phyloP scores from a whole-genome alignment of 2,888 invertebrate genomes.

The Criorhina ranunculi region DNA sequence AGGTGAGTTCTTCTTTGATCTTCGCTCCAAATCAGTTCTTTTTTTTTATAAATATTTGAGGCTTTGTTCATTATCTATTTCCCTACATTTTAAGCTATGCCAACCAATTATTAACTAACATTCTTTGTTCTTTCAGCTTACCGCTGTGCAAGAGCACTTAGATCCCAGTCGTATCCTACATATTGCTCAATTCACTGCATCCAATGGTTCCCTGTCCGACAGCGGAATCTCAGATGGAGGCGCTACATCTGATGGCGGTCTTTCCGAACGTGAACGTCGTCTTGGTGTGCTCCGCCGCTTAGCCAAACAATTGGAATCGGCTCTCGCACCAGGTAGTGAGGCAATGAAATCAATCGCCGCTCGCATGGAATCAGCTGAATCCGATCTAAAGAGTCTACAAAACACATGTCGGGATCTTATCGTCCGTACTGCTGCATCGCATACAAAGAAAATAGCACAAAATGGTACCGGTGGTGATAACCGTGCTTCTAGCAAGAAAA shows the following conservation, averaged over 20 bases:
- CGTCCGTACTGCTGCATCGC: slow-evolving; percentile 84
- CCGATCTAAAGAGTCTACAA: slow-evolving; percentile 88
- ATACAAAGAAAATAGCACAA: slow-evolving; percentile 80
- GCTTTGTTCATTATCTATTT: too few species aligned
- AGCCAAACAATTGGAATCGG: slow-evolving; percentile 88
- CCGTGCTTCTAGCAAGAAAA: slow-evolving; percentile 67
- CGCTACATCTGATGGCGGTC: slow-evolving; percentile 89
- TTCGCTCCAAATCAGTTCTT: too few species aligned
- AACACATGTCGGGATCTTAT: slow-evolving; percentile 88
- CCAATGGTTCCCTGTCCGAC: slow-evolving; percentile 88
- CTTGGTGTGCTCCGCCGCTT: slow-evolving; percentile 88
- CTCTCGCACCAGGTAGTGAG: slow-evolving; percentile 88
- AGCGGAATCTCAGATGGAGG: slow-evolving; percentile 91
- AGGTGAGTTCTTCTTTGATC: slow-evolving; percentile 75
- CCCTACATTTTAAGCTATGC: too few species aligned
- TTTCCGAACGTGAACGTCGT: slow-evolving; percentile 88
- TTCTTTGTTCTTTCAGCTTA: slow-evolving; percentile 77
- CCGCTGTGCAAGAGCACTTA: slow-evolving; percentile 82
- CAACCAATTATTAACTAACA: neutral
- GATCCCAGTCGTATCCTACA: slow-evolving; percentile 83
- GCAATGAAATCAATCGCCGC: slow-evolving; percentile 87
- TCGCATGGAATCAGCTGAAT: slow-evolving; percentile 88
- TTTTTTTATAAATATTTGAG: too few species aligned
- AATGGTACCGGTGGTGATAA: slow-evolving; percentile 53
- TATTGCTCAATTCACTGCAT: slow-evolving; percentile 83